Evolutionary conservation across 2,113 vertebrate genomes (phyloP).

Genomic region (Orthonyx spaldingii): DNA sequence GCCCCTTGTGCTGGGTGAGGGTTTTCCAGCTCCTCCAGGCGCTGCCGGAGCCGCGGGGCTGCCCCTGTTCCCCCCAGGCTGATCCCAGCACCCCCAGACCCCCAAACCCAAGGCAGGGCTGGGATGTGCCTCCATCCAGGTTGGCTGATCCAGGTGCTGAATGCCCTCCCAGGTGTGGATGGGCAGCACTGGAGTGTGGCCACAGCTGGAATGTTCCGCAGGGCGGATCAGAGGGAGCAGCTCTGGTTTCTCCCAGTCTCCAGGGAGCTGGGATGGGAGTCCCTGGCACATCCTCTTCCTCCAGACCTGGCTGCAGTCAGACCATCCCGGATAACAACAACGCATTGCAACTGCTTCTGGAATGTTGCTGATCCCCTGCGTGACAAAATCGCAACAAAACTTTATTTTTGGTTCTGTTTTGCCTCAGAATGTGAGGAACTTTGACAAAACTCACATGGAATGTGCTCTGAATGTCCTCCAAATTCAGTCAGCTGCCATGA

Average conservation of each 20-base stretch:
- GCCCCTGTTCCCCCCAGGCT: background rate
- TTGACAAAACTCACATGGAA: background rate
- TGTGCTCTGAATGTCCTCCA: background rate
- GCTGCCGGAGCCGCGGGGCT: accelerated
- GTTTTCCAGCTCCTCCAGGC: background rate
- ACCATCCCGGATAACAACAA: accelerated
- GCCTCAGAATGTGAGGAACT: background rate
- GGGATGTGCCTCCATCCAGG: background rate
- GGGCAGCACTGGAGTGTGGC: background rate
- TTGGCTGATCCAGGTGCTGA: background rate
- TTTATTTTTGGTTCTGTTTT: background rate
- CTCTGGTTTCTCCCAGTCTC: background rate
- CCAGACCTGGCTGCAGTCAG: background rate
- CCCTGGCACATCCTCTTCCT: background rate
- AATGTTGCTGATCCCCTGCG: accelerated
- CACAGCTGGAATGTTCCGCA: background rate
- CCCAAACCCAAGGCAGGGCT: background rate
- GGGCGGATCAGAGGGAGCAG: background rate
- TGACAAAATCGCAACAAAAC: background rate
- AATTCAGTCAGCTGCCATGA: background rate
- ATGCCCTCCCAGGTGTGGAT: accelerated
- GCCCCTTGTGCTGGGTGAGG: accelerated
- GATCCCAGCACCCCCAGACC: background rate
- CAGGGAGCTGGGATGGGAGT: background rate
- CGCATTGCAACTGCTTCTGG: background rate